Evolutionary conservation across 2,888 invertebrate genomes (phyloP).

Genomic region (Anagyrus pseudococci): DNA sequence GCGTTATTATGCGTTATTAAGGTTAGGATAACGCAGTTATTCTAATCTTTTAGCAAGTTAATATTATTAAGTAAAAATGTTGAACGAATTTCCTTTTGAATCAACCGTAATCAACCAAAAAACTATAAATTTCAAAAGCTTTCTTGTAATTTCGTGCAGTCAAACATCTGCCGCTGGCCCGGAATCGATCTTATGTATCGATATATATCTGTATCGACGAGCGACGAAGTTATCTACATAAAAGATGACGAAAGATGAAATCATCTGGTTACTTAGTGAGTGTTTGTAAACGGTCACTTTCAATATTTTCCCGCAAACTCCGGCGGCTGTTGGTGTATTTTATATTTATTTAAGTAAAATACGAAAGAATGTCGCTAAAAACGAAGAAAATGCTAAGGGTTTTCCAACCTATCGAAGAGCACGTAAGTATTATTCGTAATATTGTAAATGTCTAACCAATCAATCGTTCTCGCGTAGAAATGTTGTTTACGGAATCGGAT

Average conservation of each 20-base stretch:
- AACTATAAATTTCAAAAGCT: too few relatives aligned
- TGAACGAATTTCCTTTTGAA: too few relatives aligned
- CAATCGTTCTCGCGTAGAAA: not conserved
- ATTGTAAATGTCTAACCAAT: not conserved
- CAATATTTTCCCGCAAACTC: constrained; percentile 8
- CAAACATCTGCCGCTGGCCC: too few relatives aligned
- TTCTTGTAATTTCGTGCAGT: too few relatives aligned
- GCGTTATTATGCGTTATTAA: too few relatives aligned
- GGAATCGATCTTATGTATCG: too few relatives aligned
- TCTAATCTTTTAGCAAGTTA: too few relatives aligned
- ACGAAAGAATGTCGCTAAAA: constrained; percentile 49
- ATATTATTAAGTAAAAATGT: too few relatives aligned
- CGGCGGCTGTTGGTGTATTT: not conserved
- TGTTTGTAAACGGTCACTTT: constrained; percentile 37
- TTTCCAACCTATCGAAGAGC: constrained; percentile 48
- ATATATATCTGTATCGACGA: too few relatives aligned
- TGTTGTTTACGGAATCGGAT: not conserved
- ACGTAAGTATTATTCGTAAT: constrained; percentile 45
- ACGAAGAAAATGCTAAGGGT: constrained; percentile 51
- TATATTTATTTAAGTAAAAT: constrained; percentile 2
- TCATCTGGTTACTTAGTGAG: constrained; percentile 31
- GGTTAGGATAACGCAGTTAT: too few relatives aligned
- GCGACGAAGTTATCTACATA: too few relatives aligned
- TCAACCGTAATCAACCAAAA: too few relatives aligned
- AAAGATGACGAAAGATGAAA: not conserved